Percentiles rank a stretch among this genome's conserved stretches.
Evolutionary conservation across 2,113 vertebrate species (phyloP).

Genomic region (Marmota monax): DNA sequence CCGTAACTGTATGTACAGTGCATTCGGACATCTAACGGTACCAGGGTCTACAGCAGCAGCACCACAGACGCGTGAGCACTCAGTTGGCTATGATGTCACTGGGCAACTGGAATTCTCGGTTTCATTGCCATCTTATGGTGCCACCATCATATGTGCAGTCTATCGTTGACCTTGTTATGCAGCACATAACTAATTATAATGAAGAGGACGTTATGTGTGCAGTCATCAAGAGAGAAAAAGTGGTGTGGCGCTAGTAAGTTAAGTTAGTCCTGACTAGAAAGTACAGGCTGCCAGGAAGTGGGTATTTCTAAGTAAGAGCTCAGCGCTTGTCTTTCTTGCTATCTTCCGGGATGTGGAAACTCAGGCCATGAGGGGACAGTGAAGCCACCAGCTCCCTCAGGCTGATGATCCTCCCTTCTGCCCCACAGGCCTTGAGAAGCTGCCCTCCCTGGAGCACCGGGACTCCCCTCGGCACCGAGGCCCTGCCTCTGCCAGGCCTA

Average conservation of each 20-base stretch:
- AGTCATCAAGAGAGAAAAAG: not conserved
- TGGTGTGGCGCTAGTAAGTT: too few relatives aligned
- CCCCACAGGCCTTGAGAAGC: slow-evolving; percentile 87
- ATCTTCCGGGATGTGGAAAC: not conserved
- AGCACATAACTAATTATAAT: not conserved
- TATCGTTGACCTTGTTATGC: not conserved
- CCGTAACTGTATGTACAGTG: not conserved
- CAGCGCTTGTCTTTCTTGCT: not conserved
- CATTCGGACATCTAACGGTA: not conserved
- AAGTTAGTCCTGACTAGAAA: not conserved
- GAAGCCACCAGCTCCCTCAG: not conserved
- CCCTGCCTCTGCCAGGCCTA: slow-evolving; percentile 89
- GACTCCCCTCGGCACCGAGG: slow-evolving; percentile 89
- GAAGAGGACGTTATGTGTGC: not conserved
- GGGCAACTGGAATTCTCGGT: not conserved
- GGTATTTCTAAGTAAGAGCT: not conserved
- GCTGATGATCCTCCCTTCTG: not conserved
- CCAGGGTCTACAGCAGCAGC: not conserved
- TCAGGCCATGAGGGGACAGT: not conserved
- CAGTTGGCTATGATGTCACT: not conserved
- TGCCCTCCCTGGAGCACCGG: slow-evolving; percentile 87
- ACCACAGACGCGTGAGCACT: not conserved
- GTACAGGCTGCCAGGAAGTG: not conserved
- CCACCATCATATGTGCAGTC: not conserved
- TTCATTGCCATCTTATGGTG: not conserved